These are phyloP conservation scores for Calliphora vomitoria DNA, from an alignment of 2,888 invertebrate species.

Conservation along the genomic window DNA sequence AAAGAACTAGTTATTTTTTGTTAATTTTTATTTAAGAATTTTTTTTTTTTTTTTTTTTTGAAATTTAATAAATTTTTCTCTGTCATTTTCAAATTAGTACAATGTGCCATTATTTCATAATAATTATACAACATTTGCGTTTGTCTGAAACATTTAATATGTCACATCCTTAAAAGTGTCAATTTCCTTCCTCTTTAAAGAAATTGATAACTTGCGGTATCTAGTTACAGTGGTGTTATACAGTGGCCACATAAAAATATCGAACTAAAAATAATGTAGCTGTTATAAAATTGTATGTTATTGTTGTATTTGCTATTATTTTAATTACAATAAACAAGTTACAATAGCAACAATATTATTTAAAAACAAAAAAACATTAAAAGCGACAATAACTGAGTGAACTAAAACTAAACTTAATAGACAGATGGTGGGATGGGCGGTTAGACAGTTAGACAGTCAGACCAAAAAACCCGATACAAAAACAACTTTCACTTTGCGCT, in stretches of 20 bases:
- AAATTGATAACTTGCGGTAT: slow-evolving; percentile 18
- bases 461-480: slow-evolving; percentile 57
- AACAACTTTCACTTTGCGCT: slow-evolving; percentile 83
- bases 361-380: slow-evolving; percentile 55
- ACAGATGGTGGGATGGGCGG: background rate
- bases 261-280: slow-evolving; percentile 16
- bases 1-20: no score
- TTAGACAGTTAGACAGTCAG: background rate
- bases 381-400: slow-evolving; percentile 37
- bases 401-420: slow-evolving; percentile 15
- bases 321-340: slow-evolving; percentile 45
- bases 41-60: no score
- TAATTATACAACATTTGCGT: no score
- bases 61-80: no score
- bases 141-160: background rate
- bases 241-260: background rate
- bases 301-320: slow-evolving; percentile 29
- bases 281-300: background rate
- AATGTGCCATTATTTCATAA: no score
- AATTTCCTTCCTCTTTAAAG: slow-evolving; percentile 34
- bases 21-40: no score
- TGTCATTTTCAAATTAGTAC: no score
- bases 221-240: background rate
- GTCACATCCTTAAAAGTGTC: slow-evolving; percentile 34
- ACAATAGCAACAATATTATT: slow-evolving; percentile 53